A percentile compares a stretch with the other conserved stretches of the same genome.
phyloP scores from a whole-genome alignment of 2,888 invertebrate genomes.

The Aphrophora alni region DNA sequence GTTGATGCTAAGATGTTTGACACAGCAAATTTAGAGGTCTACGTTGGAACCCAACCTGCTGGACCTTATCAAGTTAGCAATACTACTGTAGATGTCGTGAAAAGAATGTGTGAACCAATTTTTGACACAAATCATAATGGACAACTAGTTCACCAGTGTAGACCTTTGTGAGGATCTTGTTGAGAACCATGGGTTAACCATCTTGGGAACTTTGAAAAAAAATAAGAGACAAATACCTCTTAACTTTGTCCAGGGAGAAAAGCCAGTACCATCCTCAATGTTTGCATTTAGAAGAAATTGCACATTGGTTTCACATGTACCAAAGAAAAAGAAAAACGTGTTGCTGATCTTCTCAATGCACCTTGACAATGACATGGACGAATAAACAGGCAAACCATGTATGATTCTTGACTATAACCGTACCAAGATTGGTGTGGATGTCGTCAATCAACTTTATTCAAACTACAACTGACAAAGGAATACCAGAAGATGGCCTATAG shows the following conservation, averaged over 20 bases:
- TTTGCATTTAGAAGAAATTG: constrained; percentile 32
- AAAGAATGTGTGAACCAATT: constrained; percentile 34
- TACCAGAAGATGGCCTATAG: constrained; percentile 45
- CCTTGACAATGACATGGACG: constrained; percentile 32
- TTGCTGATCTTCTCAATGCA: constrained; percentile 40
- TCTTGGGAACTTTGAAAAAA: constrained; percentile 46
- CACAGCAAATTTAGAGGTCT: constrained; percentile 37
- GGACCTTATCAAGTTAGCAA: constrained; percentile 37
- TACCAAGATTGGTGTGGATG: constrained; percentile 38
- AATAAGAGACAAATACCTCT: constrained; percentile 23
- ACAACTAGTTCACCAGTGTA: constrained; percentile 48
- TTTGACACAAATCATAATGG: neutral
- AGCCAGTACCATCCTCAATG: constrained; percentile 20
- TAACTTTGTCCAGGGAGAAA: constrained; percentile 33
- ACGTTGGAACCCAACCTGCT: constrained; percentile 34
- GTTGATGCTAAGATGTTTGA: constrained; percentile 34
- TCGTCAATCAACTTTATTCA: constrained; percentile 40
- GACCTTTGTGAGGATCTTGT: constrained; percentile 38
- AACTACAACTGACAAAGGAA: constrained; percentile 38
- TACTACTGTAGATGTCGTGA: constrained; percentile 22
- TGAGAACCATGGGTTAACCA: constrained; percentile 37
- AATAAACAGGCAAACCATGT: constrained; percentile 42
- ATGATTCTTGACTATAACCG: constrained; percentile 43
- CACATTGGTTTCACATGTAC: constrained; percentile 38
- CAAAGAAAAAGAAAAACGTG: constrained; percentile 38